phyloP scores from a whole-genome alignment of 2,797 vertebrate genomes.

The Holocentrus rufus region DNA sequence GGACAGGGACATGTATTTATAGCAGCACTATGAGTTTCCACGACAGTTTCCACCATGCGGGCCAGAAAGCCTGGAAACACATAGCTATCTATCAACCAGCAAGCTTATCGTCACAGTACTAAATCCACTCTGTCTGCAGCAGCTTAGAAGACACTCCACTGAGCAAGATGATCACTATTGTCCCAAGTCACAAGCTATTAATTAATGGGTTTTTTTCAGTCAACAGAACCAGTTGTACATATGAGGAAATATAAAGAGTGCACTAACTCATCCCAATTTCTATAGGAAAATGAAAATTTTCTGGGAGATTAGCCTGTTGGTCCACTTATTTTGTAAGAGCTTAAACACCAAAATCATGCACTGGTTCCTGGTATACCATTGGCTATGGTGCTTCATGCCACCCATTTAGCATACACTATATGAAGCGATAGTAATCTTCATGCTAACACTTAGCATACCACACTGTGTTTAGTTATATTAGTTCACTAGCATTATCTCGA shows the following conservation, averaged over 20 bases:
- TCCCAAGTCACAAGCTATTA: constrained; percentile 7
- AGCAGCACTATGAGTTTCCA: constrained; percentile 74
- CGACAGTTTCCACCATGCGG: constrained; percentile 70
- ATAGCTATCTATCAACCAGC: constrained; percentile 59
- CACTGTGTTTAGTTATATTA: too few species aligned
- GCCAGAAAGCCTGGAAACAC: constrained; percentile 65
- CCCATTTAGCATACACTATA: too few species aligned
- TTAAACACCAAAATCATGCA: too few species aligned
- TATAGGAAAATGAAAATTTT: too few species aligned
- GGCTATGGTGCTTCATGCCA: too few species aligned
- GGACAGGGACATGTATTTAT: constrained; percentile 71
- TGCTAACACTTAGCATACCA: too few species aligned
- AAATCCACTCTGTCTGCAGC: constrained; percentile 48
- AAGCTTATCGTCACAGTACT: constrained; percentile 59
- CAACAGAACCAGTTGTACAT: neutral
- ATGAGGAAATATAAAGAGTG: neutral
- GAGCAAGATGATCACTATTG: constrained; percentile 1
- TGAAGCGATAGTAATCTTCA: too few species aligned
- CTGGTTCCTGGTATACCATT: too few species aligned
- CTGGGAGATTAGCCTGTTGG: too few species aligned
- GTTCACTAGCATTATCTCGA: too few species aligned
- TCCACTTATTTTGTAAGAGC: too few species aligned
- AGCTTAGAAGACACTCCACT: constrained; percentile 36
- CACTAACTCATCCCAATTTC: too few species aligned
- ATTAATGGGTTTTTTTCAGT: neutral